Evolutionary conservation across 2,113 vertebrate species (phyloP).

Genomic region (Centrocercus urophasianus): DNA sequence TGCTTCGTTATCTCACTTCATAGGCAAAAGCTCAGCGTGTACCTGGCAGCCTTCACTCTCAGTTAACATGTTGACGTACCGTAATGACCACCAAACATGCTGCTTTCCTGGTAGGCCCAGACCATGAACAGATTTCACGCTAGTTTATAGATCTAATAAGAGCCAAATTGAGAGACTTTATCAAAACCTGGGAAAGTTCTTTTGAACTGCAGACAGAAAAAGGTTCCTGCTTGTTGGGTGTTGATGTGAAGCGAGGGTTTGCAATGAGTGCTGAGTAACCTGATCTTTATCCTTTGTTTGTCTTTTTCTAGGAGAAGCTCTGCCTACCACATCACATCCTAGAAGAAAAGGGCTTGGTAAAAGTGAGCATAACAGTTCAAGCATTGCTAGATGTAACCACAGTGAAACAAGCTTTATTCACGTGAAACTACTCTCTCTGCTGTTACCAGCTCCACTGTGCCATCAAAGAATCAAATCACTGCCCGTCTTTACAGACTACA

Average conservation of each 20-base stretch:
- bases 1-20: rapidly evolving
- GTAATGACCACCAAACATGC: background rate
- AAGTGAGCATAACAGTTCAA: constrained; percentile 90
- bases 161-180: background rate
- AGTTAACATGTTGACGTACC: background rate
- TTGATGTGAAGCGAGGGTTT: background rate
- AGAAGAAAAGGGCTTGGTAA: constrained; percentile 95
- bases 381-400: constrained; percentile 87
- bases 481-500: constrained; percentile 21
- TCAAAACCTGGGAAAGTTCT: background rate
- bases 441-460: constrained; percentile 56
- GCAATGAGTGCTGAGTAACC: background rate
- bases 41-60: background rate
- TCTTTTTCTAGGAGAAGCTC: constrained; percentile 88
- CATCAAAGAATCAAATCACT: constrained; percentile 11
- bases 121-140: background rate
- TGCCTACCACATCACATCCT: constrained; percentile 98
- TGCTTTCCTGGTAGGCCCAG: background rate
- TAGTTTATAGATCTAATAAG: background rate
- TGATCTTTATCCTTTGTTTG: constrained; percentile 51
- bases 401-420: constrained; percentile 80
- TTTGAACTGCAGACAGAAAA: background rate
- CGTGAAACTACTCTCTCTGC: constrained; percentile 74
- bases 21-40: background rate
- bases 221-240: background rate